Base-by-base conservation (phyloP, 2,888 invertebrate genomes). In the Eueremaeus valkanovi region DNA sequence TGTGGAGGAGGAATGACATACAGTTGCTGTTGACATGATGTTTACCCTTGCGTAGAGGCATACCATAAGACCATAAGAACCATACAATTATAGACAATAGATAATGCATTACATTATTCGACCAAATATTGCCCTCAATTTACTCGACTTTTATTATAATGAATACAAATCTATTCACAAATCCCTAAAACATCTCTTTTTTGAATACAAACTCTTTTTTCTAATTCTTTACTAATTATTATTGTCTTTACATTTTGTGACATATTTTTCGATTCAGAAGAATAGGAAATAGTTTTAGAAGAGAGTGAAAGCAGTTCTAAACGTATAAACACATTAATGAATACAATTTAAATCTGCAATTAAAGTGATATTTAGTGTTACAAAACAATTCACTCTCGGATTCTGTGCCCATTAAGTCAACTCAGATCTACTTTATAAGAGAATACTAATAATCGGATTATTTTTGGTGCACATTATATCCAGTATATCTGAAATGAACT, bases 1-100 rank as follows among this genome's bases (percentile, higher is more conserved):
- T 73, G 81, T 83, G 0, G 84, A 80, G 29, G 81, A 82, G 33
- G 78, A 75, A 63, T 72, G 73, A 73, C 70, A 70, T 70, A 42
- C 70, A 70, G 70, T 70, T 45, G 70, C 70, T 70, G 70, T 70
- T 70, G 70, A 70, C 70, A 70, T 70, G 70, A 70, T 70, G 70
- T 70, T 70, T 70, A 70, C 70, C 40, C 70, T 70, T 8, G 70
- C 70, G 13, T 70, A 70, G 70, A 24, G 61, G 70, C 21, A 18
- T 31, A 58, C 29, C 29, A 31, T 29, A 31, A 31, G 29, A 58
- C 31, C n/a, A n/a, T n/a, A n/a, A n/a, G n/a, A 58, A 16, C 29
- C 51, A 45, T 18, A 55, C 29, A 13, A 21, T 24, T 58, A 29
- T 31, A 58, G 18, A 27, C 58, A 13, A 58, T 58, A 55, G 49